These are phyloP conservation scores for Coelopa frigida DNA, from an alignment of 1,140 invertebrate species.

Conservation along the genomic window DNA sequence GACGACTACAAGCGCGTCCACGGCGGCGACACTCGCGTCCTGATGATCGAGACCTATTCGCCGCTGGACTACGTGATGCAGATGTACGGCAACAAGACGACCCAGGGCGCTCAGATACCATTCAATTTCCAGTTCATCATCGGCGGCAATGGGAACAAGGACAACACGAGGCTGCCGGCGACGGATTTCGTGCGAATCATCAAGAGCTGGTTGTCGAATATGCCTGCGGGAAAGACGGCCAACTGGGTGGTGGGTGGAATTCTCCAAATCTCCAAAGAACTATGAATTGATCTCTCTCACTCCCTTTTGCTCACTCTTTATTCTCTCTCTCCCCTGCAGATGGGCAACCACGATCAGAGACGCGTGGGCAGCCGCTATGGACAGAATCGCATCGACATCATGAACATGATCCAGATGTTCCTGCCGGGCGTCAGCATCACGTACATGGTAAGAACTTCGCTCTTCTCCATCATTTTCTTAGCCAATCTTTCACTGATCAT, in stretches of 20 bases:
- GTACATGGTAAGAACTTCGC: slow-evolving; percentile 50
- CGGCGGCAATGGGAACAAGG: slow-evolving; percentile 38
- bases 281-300: neutral
- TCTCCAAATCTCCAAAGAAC: neutral
- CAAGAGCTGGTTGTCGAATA: slow-evolving; percentile 43
- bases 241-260: slow-evolving; percentile 49
- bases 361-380: slow-evolving; percentile 55
- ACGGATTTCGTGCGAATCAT: slow-evolving; percentile 42
- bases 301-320: neutral
- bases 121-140: slow-evolving; percentile 53
- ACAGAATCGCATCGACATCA: slow-evolving; percentile 52
- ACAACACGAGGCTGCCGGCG: slow-evolving; percentile 44
- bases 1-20: slow-evolving; percentile 48
- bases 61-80: slow-evolving; percentile 45
- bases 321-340: slow-evolving; percentile 30
- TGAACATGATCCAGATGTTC: slow-evolving; percentile 60
- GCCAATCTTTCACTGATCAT: neutral
- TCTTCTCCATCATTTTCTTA: neutral
- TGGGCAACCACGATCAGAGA: slow-evolving; percentile 60
- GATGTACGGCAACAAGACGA: slow-evolving; percentile 53
- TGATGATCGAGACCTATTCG: slow-evolving; percentile 64
- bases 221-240: slow-evolving; percentile 42
- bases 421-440: slow-evolving; percentile 69
- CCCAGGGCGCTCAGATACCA: slow-evolving; percentile 51
- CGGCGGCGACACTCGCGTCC: slow-evolving; percentile 49